Percentiles rank a stretch among this genome's conserved stretches.
Evolutionary conservation across 2,888 invertebrate genomes (phyloP).

Genomic region (Leucoma salicis): DNA sequence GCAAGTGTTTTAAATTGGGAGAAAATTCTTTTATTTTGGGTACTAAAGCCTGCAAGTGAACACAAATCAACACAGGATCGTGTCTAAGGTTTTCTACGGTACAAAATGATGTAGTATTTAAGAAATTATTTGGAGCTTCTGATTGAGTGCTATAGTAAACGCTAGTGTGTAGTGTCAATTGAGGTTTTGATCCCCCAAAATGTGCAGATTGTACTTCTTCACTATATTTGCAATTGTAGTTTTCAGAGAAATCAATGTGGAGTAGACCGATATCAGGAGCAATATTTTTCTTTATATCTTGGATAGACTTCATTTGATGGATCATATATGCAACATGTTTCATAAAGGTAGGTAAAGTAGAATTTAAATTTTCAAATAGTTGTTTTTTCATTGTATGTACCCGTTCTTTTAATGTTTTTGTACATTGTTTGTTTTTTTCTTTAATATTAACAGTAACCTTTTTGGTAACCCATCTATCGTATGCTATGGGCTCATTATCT

Average conservation of each 20-base stretch:
- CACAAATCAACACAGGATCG: slow-evolving; percentile 4
- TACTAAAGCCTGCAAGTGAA: slow-evolving; percentile 3
- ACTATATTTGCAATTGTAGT: neutral
- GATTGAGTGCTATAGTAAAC: neutral
- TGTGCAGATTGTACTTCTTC: neutral
- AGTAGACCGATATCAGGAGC: no score
- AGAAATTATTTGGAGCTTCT: slow-evolving; percentile 2
- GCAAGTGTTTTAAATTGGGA: slow-evolving; percentile 6
- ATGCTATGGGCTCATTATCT: no score
- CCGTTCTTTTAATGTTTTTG: neutral
- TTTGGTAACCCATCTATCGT: neutral
- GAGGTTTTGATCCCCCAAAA: neutral
- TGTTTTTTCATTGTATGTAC: neutral
- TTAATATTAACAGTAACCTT: neutral
- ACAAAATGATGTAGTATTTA: slow-evolving; percentile 5
- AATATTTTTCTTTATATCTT: neutral
- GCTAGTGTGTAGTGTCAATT: neutral
- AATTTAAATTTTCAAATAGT: neutral
- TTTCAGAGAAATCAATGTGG: neutral
- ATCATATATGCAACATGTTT: neutral
- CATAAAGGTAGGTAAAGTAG: neutral
- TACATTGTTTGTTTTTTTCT: neutral
- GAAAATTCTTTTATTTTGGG: slow-evolving; percentile 1
- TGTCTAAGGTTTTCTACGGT: slow-evolving; percentile 7
- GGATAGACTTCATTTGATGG: neutral